Evolutionary conservation across 2,797 vertebrate genomes (phyloP).

Genomic region (Limosa lapponica): DNA sequence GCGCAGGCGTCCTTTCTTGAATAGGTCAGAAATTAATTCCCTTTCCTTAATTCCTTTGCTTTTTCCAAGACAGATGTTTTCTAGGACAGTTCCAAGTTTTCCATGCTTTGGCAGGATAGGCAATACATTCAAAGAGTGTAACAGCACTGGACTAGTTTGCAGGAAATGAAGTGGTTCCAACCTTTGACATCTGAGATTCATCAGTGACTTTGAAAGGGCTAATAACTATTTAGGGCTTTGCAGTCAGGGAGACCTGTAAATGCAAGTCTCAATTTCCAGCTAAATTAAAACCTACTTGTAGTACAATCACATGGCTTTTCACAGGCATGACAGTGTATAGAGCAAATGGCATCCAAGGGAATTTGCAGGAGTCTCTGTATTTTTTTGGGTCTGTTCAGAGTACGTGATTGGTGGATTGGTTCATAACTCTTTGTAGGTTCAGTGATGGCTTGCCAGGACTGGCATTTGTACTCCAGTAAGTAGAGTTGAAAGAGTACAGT

Average conservation of each 20-base stretch:
- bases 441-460: not conserved
- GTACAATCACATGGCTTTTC: not conserved
- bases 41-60: not conserved
- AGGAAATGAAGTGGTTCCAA: not conserved
- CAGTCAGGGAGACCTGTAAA: not conserved
- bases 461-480: not conserved
- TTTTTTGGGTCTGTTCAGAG: not conserved
- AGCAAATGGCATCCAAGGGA: not conserved
- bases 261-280: not conserved
- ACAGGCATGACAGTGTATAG: not conserved
- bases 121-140: not conserved
- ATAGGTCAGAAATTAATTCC: not conserved
- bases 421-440: not conserved
- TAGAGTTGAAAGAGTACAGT: not conserved
- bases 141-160: not conserved
- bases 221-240: not conserved
- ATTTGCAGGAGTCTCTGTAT: not conserved
- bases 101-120: not conserved
- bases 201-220: not conserved
- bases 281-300: not conserved
- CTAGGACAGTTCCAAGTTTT: not conserved
- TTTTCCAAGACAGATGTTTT: not conserved
- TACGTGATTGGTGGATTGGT: accelerated
- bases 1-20: not conserved
- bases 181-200: not conserved